Conservation (phyloP, 2,888 invertebrate genomes). For the Stratiomys singularior region DNA sequence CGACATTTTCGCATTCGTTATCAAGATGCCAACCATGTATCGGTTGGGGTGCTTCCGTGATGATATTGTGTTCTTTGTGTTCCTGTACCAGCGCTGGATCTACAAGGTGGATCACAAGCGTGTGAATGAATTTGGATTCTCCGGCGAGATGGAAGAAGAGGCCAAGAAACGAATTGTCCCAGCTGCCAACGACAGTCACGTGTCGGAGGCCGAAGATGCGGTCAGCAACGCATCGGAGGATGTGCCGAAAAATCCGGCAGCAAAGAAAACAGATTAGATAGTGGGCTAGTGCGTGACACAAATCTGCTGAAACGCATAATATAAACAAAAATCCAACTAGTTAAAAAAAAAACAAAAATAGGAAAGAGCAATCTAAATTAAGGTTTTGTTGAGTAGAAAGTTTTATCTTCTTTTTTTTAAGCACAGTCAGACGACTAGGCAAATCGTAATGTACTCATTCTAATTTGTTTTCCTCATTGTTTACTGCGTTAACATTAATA, state of each 20-base stretch:
- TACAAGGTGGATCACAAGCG: slow-evolving; percentile 96
- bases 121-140: slow-evolving; percentile 98
- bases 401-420: slow-evolving; percentile 6
- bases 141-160: slow-evolving; percentile 86
- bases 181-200: neutral
- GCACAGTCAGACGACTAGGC: no score
- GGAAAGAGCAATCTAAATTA: slow-evolving; percentile 6
- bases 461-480: slow-evolving; percentile 15
- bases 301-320: neutral
- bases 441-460: neutral
- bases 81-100: slow-evolving; percentile 98
- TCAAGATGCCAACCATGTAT: slow-evolving; percentile 99
- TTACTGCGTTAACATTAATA: slow-evolving; percentile 4
- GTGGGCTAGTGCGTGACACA: slow-evolving; percentile 1
- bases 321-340: neutral
- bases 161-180: slow-evolving; percentile 54
- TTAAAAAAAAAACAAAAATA: neutral
- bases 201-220: neutral
- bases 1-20: slow-evolving; percentile 99
- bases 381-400: slow-evolving; percentile 27
- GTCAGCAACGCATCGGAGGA: slow-evolving; percentile 8
- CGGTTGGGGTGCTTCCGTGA: slow-evolving; percentile 97
- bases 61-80: slow-evolving; percentile 98
- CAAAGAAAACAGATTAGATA: slow-evolving; percentile 63
- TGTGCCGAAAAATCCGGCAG: slow-evolving; percentile 58